Evolutionary conservation across 2,888 invertebrate species (phyloP), one percentile per base, ranked within the genome.

Genomic region (Cistogaster globosa): DNA sequence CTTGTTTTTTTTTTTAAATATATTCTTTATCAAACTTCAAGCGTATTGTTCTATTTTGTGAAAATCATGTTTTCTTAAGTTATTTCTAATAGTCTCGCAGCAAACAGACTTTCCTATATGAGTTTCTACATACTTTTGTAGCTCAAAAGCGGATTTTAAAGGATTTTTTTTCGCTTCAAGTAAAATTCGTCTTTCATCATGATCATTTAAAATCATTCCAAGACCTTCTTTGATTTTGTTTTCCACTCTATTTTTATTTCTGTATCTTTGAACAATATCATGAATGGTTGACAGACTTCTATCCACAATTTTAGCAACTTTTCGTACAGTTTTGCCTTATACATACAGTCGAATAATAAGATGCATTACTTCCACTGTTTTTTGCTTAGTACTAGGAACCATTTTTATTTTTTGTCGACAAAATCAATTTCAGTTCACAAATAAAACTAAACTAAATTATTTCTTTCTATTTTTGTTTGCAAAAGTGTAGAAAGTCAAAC

Each of bases 191-290:
- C 18, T 55, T 55, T 55, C 55, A 11, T 55, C 9, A 26, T 26
- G 42, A 14, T 55, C 55, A 14, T 22, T 55, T 55, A 55, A 55
- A 55, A 55, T 55, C 14, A 9, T n/a, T 18, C 38, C 38, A 16
- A 4, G 42, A n/a, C 11, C 38, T 38, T 38, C 38, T 36, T 58
- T 58, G 58, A 32, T 58, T 36, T 38, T n/a, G n/a, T 60, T 60
- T 38, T 38, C 38, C 38, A 60, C 63, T 63, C 63, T 48, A 20
- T 63, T 45, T 45, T 63, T 12, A n/a, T n/a, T n/a, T n/a, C n/a
- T n/a, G n/a, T n/a, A n/a, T n/a, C n/a, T n/a, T n/a, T n/a, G n/a
- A n/a, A 42, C 42, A 20, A 62, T 38, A 62, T 62, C 42, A 20
- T 62, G 60, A 62, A 62, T 38, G 6, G 38, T 11, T 20, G 38